Conservation (phyloP, 2,888 invertebrate species). For the Apamea anceps region DNA sequence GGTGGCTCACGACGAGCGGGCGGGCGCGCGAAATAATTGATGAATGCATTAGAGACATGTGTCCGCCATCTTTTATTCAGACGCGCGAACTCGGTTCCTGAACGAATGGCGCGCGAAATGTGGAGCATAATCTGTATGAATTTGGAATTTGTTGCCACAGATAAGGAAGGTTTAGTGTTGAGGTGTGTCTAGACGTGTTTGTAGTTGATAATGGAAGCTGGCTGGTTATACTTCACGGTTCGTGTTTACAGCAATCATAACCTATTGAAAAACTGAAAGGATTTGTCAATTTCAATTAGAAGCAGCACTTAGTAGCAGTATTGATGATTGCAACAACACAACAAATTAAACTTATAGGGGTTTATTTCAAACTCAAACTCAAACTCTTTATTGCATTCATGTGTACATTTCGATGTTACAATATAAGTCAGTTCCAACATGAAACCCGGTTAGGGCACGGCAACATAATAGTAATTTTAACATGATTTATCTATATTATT, state of each 20-base stretch:
- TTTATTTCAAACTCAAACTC: too few species aligned
- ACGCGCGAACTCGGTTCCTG: conserved; percentile 65
- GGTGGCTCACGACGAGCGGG: conserved; percentile 63
- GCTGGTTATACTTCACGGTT: not conserved
- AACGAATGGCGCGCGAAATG: conserved; percentile 65
- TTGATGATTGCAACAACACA: not conserved
- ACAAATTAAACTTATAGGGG: too few species aligned
- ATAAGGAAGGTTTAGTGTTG: conserved; percentile 48
- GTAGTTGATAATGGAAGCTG: not conserved
- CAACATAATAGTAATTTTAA: too few species aligned
- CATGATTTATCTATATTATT: too few species aligned
- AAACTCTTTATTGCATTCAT: too few species aligned
- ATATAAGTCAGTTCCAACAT: too few species aligned
- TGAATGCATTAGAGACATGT: conserved; percentile 89
- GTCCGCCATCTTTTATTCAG: conserved; percentile 87
- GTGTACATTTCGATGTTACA: too few species aligned
- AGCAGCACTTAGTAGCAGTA: too few species aligned
- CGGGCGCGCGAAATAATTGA: conserved; percentile 83
- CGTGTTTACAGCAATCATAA: not conserved
- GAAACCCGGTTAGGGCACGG: too few species aligned
- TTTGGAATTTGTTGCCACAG: conserved; percentile 66
- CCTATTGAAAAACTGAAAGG: not conserved
- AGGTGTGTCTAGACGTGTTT: conserved; percentile 38
- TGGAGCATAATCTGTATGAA: conserved; percentile 74
- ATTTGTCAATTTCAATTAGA: not conserved